Base-by-base conservation (phyloP, 2,888 invertebrate genomes). In the Girardia tigrina region DNA sequence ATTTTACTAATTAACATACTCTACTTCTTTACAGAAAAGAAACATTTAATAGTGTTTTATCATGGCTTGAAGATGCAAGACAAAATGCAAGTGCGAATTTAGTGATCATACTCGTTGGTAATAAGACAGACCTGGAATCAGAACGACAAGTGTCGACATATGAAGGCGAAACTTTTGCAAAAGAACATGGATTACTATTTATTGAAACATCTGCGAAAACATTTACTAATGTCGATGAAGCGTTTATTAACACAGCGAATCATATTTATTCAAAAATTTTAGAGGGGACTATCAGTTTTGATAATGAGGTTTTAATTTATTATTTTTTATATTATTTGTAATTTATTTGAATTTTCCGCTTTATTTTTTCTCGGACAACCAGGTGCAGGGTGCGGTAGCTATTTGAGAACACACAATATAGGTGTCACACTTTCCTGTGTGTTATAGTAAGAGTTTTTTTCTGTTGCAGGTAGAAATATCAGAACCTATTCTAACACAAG, bases 191-290 rank as follows among this genome's bases (percentile, higher is more conserved):
- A 12, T 16, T 56, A 8, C 4, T 56, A n/a, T 56, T 56, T 56
- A 4, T 56, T 56, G 56, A 56, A n/a, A 56, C 56, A 56, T 56
- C 56, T 6, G 56, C 56, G 56, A 56, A 56, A 56, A 56, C 56
- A 20, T 56, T 6, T 56, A 56, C 4, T 4, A 56, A 56, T 56
- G 56, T 56, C 4, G 56, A 56, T 56, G 56, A 56, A 56, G 56
- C 56, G 20, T 56, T 56, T 56, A 56, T 56, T n/a, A 56, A 56
- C 23, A 56, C 56, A 20, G 56, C 56, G n/a, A 4, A 56, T 8
- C 8, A 56, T 56, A 56, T 56, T 56, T 56, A 56, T 56, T 23
- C n/a, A 56, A 56, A 56, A 56, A 56, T 56, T 12, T 2, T 20
- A 8, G n/a, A 56, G n/a, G 56, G 56, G 2, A 56, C 56, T 8